phyloP scores from a whole-genome alignment of 1,140 invertebrate species.

The Argopecten irradians region DNA sequence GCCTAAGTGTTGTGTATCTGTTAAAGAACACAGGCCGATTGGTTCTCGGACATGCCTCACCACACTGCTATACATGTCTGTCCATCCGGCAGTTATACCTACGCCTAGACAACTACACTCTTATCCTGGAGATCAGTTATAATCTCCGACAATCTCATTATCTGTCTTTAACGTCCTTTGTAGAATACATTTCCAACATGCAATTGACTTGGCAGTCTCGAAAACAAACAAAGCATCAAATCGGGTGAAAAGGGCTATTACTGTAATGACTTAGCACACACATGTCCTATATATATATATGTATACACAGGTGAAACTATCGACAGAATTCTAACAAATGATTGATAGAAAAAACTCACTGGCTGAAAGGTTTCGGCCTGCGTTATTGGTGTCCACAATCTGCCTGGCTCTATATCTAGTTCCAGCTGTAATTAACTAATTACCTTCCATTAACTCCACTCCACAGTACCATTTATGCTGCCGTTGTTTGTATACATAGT shows the following conservation, averaged over 20 bases:
- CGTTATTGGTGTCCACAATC: background rate
- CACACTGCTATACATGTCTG: background rate
- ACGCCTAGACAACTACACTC: background rate
- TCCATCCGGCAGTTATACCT: background rate
- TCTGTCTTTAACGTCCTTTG: background rate
- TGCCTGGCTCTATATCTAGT: background rate
- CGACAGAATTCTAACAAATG: background rate
- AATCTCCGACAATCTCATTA: conserved; percentile 11
- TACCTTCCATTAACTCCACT: background rate
- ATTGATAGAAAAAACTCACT: background rate
- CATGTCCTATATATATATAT: background rate
- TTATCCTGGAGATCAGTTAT: background rate
- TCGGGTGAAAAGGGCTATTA: background rate
- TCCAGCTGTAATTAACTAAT: background rate
- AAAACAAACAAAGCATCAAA: background rate
- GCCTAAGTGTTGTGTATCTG: background rate
- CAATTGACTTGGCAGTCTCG: conserved; percentile 20
- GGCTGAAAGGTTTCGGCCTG: background rate
- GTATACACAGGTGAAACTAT: conserved; percentile 8
- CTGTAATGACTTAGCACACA: background rate
- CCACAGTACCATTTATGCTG: background rate
- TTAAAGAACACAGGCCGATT: background rate
- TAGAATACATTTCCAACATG: background rate
- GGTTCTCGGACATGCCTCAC: background rate
- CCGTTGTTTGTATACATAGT: background rate